phyloP scores from a whole-genome alignment of 2,797 vertebrate genomes.

The Serranus cabrilla region DNA sequence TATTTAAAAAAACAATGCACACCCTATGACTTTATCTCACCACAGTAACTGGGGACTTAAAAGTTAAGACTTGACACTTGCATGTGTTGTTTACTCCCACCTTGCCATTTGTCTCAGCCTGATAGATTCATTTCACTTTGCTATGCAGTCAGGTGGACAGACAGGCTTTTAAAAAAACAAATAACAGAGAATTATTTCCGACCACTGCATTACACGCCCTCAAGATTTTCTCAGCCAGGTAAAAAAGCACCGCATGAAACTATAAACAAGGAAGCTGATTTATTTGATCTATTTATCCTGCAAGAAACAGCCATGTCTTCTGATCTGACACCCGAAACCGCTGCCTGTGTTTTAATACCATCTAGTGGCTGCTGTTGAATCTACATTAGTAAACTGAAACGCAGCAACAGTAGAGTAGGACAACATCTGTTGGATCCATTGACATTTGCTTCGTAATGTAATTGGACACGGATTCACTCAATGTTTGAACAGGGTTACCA shows the following conservation, averaged over 20 bases:
- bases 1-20: too few species aligned
- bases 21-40: too few species aligned
- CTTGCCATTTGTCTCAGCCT: slow-evolving; percentile 16
- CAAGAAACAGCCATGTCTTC: slow-evolving; percentile 10
- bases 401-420: slow-evolving; percentile 10
- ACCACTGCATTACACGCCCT: slow-evolving; percentile 26
- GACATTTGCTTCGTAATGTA: slow-evolving; percentile 72
- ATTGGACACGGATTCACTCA: slow-evolving; percentile 73
- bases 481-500: slow-evolving; percentile 60
- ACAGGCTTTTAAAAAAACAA: slow-evolving; percentile 39
- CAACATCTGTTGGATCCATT: slow-evolving; percentile 77
- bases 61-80: too few species aligned
- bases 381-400: slow-evolving; percentile 6
- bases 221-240: slow-evolving; percentile 43
- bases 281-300: slow-evolving; percentile 33
- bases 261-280: slow-evolving; percentile 26
- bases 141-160: slow-evolving; percentile 16
- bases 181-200: slow-evolving; percentile 17
- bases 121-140: slow-evolving; percentile 30
- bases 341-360: slow-evolving; percentile 51
- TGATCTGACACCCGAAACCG: neutral
- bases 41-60: too few species aligned
- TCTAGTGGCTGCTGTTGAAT: slow-evolving; percentile 59
- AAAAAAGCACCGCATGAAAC: slow-evolving; percentile 42
- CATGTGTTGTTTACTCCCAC: too few species aligned